These are phyloP conservation scores for Cinclus mexicanus DNA, from an alignment of 2,113 vertebrate species.

Conservation along the genomic window DNA sequence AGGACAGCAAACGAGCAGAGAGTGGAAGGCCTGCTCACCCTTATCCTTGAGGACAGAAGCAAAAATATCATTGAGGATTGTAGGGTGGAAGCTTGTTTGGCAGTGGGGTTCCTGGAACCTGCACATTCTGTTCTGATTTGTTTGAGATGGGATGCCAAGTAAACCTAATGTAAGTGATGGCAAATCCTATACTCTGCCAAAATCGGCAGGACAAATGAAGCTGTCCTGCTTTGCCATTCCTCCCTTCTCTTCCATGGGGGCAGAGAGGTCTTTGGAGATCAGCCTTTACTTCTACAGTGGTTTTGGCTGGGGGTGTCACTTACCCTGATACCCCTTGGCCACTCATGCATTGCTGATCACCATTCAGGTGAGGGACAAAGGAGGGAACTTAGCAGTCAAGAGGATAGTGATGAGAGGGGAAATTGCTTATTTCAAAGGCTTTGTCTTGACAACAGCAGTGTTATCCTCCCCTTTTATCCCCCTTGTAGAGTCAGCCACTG, in stretches of 20 bases:
- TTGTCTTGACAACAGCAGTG: slow-evolving; percentile 57
- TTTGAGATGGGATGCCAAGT: not conserved
- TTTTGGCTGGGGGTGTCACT: slow-evolving; percentile 38
- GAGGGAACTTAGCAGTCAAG: slow-evolving; percentile 28
- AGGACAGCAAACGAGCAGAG: not conserved
- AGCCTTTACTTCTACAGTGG: not conserved
- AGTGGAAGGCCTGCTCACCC: not conserved
- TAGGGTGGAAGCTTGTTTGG: not conserved
- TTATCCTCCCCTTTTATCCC: slow-evolving; percentile 42
- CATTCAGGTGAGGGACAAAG: slow-evolving; percentile 70
- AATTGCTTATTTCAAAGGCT: slow-evolving; percentile 64
- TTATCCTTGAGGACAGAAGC: not conserved
- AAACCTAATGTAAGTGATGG: not conserved
- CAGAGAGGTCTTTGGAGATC: not conserved
- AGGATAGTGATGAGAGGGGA: slow-evolving; percentile 57
- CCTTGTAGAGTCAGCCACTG: not conserved
- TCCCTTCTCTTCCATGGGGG: not conserved
- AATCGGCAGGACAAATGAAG: not conserved
- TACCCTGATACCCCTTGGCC: slow-evolving; percentile 52
- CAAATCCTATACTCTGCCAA: not conserved
- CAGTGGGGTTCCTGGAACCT: not conserved
- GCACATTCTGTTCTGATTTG: accelerated
- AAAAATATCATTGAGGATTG: not conserved
- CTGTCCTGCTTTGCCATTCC: not conserved
- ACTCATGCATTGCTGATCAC: slow-evolving; percentile 63